Evolutionary conservation across 2,888 invertebrate species (phyloP).

Genomic region (Caenorhabditis virilis): DNA sequence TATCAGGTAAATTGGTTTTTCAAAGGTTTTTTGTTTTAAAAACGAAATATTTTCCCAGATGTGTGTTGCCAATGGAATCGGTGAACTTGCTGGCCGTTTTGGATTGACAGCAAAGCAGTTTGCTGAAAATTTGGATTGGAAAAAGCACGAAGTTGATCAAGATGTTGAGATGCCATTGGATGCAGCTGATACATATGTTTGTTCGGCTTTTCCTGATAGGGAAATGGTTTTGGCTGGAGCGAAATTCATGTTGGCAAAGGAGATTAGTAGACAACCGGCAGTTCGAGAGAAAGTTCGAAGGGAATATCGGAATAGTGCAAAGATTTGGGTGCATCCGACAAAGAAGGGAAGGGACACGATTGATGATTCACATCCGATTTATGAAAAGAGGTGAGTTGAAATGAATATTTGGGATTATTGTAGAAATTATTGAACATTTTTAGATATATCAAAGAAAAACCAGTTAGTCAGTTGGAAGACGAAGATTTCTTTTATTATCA

Average conservation of each 20-base stretch:
- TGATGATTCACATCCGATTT: constrained; percentile 85
- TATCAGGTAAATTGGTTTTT: constrained; percentile 46
- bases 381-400: constrained; percentile 52
- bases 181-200: constrained; percentile 45
- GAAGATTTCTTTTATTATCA: constrained; percentile 86
- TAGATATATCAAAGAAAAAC: constrained; percentile 91
- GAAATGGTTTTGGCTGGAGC: constrained; percentile 88
- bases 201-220: constrained; percentile 74
- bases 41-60: constrained; percentile 25
- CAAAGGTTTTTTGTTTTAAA: too few relatives aligned
- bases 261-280: constrained; percentile 87
- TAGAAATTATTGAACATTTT: too few relatives aligned
- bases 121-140: constrained; percentile 82
- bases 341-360: constrained; percentile 90
- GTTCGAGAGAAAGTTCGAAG: constrained; percentile 66
- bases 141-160: constrained; percentile 46
- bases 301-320: constrained; percentile 79
- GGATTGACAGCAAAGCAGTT: constrained; percentile 91
- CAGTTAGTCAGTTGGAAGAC: constrained; percentile 83
- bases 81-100: constrained; percentile 76
- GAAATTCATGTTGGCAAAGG: constrained; percentile 90
- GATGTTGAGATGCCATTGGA: constrained; percentile 27
- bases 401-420: background rate
- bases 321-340: constrained; percentile 82
- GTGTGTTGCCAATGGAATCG: constrained; percentile 61